phyloP scores from a whole-genome alignment of 92 coral and sea anemone genomes.

The Parazoanthus darwini region DNA sequence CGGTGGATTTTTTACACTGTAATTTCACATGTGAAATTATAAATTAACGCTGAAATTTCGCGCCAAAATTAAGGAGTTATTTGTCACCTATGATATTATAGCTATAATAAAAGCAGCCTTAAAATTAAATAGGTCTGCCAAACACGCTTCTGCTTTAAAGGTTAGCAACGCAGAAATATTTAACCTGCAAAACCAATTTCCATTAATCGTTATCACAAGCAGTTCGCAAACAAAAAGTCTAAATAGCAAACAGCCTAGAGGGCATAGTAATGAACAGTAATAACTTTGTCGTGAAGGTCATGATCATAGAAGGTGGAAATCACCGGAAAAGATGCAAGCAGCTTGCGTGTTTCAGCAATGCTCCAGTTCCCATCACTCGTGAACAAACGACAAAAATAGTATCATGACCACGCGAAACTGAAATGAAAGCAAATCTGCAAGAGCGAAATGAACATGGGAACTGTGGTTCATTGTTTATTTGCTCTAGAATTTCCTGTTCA shows the following conservation, averaged over 20 bases:
- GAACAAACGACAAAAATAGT: background rate
- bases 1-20: too few species aligned
- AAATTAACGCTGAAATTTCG: too few species aligned
- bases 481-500: conserved; percentile 12
- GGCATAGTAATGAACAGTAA: background rate
- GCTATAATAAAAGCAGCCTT: too few species aligned
- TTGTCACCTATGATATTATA: too few species aligned
- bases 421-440: background rate
- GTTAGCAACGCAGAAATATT: too few species aligned
- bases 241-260: background rate
- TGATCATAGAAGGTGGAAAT: background rate
- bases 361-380: background rate
- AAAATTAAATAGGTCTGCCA: too few species aligned
- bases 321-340: background rate
- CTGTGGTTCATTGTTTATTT: background rate
- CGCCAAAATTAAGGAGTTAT: too few species aligned
- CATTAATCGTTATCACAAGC: too few species aligned
- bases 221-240: background rate
- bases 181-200: too few species aligned
- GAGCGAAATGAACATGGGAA: background rate
- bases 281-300: background rate
- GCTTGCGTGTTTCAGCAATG: background rate
- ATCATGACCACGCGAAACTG: background rate
- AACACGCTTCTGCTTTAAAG: too few species aligned
- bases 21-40: too few species aligned